Base-by-base conservation (phyloP, 2,113 vertebrate species). In the Irena cyanogastra region DNA sequence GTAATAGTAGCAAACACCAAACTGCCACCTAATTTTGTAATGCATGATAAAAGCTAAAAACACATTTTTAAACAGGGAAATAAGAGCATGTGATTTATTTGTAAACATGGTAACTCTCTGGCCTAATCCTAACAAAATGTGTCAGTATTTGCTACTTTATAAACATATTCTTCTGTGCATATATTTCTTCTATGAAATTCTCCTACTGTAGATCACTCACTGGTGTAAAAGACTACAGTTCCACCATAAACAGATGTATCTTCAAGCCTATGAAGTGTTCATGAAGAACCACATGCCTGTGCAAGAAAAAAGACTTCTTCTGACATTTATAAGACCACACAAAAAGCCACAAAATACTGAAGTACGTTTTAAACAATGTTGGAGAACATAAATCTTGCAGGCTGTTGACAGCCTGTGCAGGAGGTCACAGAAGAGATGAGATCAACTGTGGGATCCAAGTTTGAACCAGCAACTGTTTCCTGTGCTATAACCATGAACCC, bases 241-340 rank as follows among this genome's bases (percentile, higher is more conserved):
- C 59, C 41, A 39, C 37, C 1, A 3, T n/a, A 21, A 35, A 92
- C 78, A 89, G 30, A 57, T 0, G 0, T 4, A 93, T 78, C 61
- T 72, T 89, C 26, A 69, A 87, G 61, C 15, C 65, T 49, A 12
- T 24, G 35, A 90, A 89, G 44, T n/a, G 31, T 18, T 92, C 83
- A 84, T 72, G 77, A 92, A 87, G 16, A 60, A 89, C 27, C 60
- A 87, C 45, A 84, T 69, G 77, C 14, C 52, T 7, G 1, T 10
- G 6, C 16, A 85, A 89, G 33, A 86, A 90, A 64, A 91, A 75
- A 84, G 39, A 24, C 39, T 31, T 16, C 54, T 89, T 84, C 70
- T 82, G 91, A 95, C 91, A 83, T 94, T 91, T 94, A 89, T 84
- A 95, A 53, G 91, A 87, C 93, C 93, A 87, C 91, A 95, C 70